phyloP scores from a whole-genome alignment of 1,140 invertebrate genomes.

The Drosophila tristis region DNA sequence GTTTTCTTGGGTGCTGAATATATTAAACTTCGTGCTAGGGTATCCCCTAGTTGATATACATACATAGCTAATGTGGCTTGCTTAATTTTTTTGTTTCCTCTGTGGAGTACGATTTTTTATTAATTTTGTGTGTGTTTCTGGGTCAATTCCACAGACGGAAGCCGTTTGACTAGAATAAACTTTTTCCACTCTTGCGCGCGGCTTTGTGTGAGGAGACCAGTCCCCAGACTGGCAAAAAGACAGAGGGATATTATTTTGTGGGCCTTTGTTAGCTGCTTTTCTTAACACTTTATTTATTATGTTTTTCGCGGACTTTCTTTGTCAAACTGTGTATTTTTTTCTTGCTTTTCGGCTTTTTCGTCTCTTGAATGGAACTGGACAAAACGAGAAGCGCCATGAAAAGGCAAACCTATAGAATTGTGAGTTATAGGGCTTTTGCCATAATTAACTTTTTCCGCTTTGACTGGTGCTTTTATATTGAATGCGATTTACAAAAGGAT shows the following conservation, averaged over 20 bases:
- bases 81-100: constrained; percentile 36
- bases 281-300: constrained; percentile 79
- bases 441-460: constrained; percentile 60
- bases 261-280: constrained; percentile 70
- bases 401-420: constrained; percentile 38
- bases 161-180: constrained; percentile 75
- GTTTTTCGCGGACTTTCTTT: constrained; percentile 68
- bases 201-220: constrained; percentile 40
- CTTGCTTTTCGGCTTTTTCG: constrained; percentile 24
- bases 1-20: no score
- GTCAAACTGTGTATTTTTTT: constrained; percentile 55
- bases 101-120: constrained; percentile 55
- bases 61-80: constrained; percentile 1
- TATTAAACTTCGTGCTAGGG: no score
- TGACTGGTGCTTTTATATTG: constrained; percentile 41
- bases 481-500: constrained; percentile 40
- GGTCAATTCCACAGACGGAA: constrained; percentile 76
- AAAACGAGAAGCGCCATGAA: constrained; percentile 27
- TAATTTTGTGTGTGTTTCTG: constrained; percentile 68
- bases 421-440: constrained; percentile 34
- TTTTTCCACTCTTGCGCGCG: constrained; percentile 60
- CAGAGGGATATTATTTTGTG: constrained; percentile 43
- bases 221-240: constrained; percentile 31
- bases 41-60: no score
- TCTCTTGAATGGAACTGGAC: constrained; percentile 6